phyloP scores from a whole-genome alignment of 2,888 invertebrate genomes.

The Ellobium chinense region DNA sequence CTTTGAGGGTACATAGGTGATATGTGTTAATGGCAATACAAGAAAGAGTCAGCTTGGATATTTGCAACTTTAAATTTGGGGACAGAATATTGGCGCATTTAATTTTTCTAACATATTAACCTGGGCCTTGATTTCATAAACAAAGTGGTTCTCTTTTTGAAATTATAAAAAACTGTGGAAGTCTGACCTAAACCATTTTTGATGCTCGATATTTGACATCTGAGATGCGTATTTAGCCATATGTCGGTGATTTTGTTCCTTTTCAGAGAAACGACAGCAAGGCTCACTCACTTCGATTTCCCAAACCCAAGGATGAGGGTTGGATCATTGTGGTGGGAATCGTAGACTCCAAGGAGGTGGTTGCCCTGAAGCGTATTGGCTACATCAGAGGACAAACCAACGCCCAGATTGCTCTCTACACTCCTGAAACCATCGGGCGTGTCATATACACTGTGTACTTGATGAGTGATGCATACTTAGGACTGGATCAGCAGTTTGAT shows the following conservation, averaged over 20 bases:
- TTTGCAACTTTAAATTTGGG: too few relatives aligned
- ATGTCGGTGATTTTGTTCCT: background rate
- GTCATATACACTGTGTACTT: conserved; percentile 89
- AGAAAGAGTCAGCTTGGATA: too few relatives aligned
- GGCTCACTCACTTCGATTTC: conserved; percentile 91
- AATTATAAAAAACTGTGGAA: too few relatives aligned
- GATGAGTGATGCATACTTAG: conserved; percentile 95
- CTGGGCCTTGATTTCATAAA: too few relatives aligned
- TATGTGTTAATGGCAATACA: too few relatives aligned
- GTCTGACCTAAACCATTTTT: too few relatives aligned
- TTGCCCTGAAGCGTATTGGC: conserved; percentile 88
- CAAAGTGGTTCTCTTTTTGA: too few relatives aligned
- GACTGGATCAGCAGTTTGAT: conserved; percentile 93
- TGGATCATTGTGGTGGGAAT: conserved; percentile 95
- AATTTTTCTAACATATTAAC: too few relatives aligned
- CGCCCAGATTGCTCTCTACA: conserved; percentile 82
- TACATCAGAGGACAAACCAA: conserved; percentile 63
- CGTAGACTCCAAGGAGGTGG: conserved; percentile 85
- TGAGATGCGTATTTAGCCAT: too few relatives aligned
- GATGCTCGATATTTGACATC: too few relatives aligned
- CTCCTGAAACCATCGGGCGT: conserved; percentile 83
- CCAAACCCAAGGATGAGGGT: conserved; percentile 96
- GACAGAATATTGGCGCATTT: too few relatives aligned
- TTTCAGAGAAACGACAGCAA: conserved; percentile 79
- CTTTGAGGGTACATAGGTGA: too few relatives aligned